Evolutionary conservation across 1,140 invertebrate genomes (phyloP), one percentile per base, ranked within the genome.

Genomic region (Campoletis sonorensis): DNA sequence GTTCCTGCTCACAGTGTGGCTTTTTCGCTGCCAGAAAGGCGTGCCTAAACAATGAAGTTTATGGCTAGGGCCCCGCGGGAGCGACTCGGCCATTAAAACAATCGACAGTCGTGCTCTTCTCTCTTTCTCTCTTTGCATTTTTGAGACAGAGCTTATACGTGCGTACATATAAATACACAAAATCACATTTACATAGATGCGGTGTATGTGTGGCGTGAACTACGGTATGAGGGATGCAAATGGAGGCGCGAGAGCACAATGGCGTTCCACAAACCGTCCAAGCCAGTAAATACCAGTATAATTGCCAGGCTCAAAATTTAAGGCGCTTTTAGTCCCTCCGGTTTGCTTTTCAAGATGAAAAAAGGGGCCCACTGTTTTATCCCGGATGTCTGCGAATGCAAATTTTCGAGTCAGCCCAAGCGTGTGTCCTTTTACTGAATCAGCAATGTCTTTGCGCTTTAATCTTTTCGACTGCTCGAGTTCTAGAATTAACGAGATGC

Each of bases 41-140:
- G 88, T 89, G 86, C 85, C 87, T 87, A 88, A 90, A 90, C 89
- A 90, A 90, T 90, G 89, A 89, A 89, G 88, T 89, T 90, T 90
- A 90, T 88, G 89, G 86, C 83, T 78, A 79, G 83, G 77, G 84
- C 81, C 84, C 84, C 77, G 86, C 84, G 83, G 83, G 83, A 86
- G 84, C 85, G 70, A 54, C 54, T 72, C 70, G 84, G 81, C 86
- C 87, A 88, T 90, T 89, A 89, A 90, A 90, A 90, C 88, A 89
- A 90, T 90, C 89, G 88, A 86, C 86, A 84, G 88, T 88, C 86
- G 88, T 80, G 79, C 51, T 11, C 51, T 75, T 33, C 85, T 82
- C 85, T 84, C 85, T 84, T 82, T 61, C 30, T 33, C 67, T 70
- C 67, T 33, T 30, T 33, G 67, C 10, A 33, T 70, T 70, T 70